phyloP scores from a whole-genome alignment of 2,888 invertebrate genomes.

The Aphodius sticticus region DNA sequence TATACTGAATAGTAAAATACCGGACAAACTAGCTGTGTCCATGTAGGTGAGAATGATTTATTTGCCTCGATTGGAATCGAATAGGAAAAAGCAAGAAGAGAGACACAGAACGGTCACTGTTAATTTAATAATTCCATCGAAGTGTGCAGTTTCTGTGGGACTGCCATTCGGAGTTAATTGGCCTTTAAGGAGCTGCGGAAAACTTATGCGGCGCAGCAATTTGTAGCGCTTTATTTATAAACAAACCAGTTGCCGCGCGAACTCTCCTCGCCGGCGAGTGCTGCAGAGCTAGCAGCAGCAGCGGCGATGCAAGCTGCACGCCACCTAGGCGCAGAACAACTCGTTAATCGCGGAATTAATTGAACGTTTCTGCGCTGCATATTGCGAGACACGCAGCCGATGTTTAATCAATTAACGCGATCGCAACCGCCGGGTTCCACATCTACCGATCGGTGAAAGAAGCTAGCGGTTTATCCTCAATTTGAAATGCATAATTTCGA shows the following conservation, averaged over 20 bases:
- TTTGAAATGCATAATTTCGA: background rate
- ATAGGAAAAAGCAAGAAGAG: no score
- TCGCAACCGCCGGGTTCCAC: background rate
- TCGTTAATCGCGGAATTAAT: conserved; percentile 4
- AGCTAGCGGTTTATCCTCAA: background rate
- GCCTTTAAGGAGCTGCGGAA: background rate
- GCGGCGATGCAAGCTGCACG: background rate
- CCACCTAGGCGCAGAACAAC: conserved; percentile 4
- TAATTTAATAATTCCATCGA: background rate
- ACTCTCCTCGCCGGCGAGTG: background rate
- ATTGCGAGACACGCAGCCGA: background rate
- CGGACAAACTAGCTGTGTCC: no score
- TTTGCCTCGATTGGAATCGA: no score
- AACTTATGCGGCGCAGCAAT: background rate
- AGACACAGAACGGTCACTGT: background rate
- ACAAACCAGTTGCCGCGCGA: conserved; percentile 4
- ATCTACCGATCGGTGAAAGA: background rate
- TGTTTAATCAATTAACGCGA: background rate
- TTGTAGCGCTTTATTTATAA: background rate
- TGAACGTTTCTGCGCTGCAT: conserved; percentile 4
- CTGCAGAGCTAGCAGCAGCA: background rate
- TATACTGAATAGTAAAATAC: no score
- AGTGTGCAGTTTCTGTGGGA: background rate
- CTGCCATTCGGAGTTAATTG: background rate
- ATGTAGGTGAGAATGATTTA: no score